A percentile compares a stretch with the other conserved stretches of the same genome.
Evolutionary conservation across 2,888 invertebrate genomes (phyloP).

Genomic region (Rhodophaea formosa): DNA sequence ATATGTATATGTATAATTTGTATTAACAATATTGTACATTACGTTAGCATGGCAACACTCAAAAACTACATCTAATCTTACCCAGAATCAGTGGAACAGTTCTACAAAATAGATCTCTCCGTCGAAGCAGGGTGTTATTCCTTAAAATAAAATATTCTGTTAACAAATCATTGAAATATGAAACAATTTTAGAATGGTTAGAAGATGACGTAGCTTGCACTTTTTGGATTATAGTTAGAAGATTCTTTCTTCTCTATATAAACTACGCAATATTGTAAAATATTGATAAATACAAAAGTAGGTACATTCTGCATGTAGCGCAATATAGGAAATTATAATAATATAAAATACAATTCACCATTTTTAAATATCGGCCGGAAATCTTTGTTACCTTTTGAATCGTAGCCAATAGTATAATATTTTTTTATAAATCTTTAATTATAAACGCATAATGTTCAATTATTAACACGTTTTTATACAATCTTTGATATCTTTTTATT

Average conservation of each 20-base stretch:
- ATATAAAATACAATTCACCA: neutral
- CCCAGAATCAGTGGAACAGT: constrained; percentile 37
- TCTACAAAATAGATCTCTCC: constrained; percentile 36
- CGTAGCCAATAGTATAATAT: no score
- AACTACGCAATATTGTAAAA: constrained; percentile 2
- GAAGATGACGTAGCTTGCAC: neutral
- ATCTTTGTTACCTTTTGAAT: neutral
- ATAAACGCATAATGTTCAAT: no score
- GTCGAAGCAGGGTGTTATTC: constrained; percentile 28
- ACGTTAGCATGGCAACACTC: constrained; percentile 21
- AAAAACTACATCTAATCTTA: constrained; percentile 8
- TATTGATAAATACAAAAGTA: constrained; percentile 11
- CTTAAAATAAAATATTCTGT: constrained; percentile 19
- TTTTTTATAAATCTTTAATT: no score
- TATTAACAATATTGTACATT: constrained; percentile 31
- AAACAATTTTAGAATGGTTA: neutral
- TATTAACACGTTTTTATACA: no score
- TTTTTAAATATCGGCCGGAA: neutral
- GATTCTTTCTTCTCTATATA: neutral
- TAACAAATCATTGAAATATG: constrained; percentile 11
- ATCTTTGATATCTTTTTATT: no score
- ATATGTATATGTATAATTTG: constrained; percentile 21
- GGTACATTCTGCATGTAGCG: constrained; percentile 10
- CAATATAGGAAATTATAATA: neutral
- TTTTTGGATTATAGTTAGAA: neutral